A percentile compares a stretch with the other conserved stretches of the same genome.
These are phyloP conservation scores for Chironomus riparius DNA, from an alignment of 2,888 invertebrate genomes.

Conservation along the genomic window DNA sequence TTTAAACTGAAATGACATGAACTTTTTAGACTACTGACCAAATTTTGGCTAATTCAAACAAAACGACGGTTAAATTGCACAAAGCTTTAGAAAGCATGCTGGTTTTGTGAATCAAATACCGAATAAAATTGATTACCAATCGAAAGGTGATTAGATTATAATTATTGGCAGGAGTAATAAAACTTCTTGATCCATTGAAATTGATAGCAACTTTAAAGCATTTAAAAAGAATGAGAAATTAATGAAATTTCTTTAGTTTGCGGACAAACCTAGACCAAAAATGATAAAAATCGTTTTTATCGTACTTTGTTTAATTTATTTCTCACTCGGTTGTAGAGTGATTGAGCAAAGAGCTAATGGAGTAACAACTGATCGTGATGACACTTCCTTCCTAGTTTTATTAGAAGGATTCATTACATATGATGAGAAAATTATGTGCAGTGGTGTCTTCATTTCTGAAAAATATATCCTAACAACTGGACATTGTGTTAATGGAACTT, in stretches of 20 bases:
- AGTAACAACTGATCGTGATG: not conserved
- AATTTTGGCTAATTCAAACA: no score
- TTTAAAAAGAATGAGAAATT: no score
- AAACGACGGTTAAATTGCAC: no score
- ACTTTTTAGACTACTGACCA: no score
- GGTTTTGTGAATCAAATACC: no score
- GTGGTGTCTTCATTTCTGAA: not conserved
- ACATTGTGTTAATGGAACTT: not conserved
- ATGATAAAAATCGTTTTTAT: not conserved
- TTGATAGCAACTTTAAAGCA: no score
- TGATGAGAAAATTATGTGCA: not conserved
- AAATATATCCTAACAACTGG: conserved; percentile 4
- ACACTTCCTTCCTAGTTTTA: not conserved
- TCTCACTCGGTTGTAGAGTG: not conserved
- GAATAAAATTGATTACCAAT: no score
- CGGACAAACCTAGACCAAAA: not conserved
- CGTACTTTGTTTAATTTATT: not conserved
- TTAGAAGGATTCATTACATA: not conserved
- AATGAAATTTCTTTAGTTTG: not conserved
- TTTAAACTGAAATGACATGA: no score
- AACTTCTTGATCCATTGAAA: no score
- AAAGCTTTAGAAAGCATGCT: no score
- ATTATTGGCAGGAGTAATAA: no score
- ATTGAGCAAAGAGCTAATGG: conserved; percentile 13
- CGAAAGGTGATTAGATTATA: no score